Base-by-base conservation (phyloP, 2,797 vertebrate genomes). In the Oreochromis grahami region DNA sequence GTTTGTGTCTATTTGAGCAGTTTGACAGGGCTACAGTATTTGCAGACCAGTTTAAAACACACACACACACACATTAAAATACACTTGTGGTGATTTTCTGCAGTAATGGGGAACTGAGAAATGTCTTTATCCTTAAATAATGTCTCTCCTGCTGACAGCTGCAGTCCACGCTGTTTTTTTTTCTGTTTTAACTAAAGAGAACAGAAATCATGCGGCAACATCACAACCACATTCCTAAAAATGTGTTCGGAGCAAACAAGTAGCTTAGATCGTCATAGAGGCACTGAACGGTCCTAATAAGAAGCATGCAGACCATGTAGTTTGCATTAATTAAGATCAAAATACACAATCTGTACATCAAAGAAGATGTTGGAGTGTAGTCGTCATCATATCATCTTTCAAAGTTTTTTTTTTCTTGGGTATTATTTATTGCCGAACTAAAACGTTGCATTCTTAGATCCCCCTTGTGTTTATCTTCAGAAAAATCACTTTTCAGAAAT, bases 401-500 rank as follows among this genome's bases (percentile, higher is more conserved):
- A 70, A 32, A 15, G 26, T n/a, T 19, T 0, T 5, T 48, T 19
- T 34, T 74, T 32, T 11, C 21, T 41, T 6, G 6, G n/a, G 38
- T 26, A 9, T 79, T 85, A 68, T 81, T 88, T 82, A 84, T 85
- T 13, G 56, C 82, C 7, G 7, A 43, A 38, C 45, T 24, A 19
- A 77, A 80, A 38, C 10, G 29, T 17, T 50, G 6, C 6, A 60
- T 70, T 41, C 3, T 2, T 3, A 29, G 26, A 10, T 68, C 52
- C 14, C 76, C 36, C 4, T 9, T 1, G 10, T 77, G 77, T 82
- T 90, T 72, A 80, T 43, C 15, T 6, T 53, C 74, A 52, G 32
- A 29, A 87, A 84, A 86, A 89, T 84, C 58, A 13, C 60, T 77
- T 63, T 76, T 48, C 11, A 80, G 70, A 79, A 78, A 82, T 80